Base-by-base conservation (phyloP, 2,888 invertebrate species). In the Platypus cylindrus region DNA sequence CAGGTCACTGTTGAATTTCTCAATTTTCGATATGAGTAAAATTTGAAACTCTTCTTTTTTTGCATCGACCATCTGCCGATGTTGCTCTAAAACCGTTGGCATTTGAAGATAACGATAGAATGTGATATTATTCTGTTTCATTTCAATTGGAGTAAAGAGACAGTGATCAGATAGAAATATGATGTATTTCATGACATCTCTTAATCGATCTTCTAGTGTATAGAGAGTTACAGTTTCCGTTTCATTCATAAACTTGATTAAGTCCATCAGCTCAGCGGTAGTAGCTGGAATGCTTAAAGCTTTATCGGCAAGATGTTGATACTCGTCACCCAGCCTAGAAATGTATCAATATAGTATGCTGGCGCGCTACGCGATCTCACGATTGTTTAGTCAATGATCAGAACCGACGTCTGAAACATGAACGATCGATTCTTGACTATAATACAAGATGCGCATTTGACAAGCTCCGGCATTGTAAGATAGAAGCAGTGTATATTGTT, bases 1-100 rank as follows among this genome's bases (percentile, higher is more conserved):
- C 47, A 95, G 59, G 50, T 91, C 89, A 7, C 84, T 79, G 16
- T 75, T 68, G 52, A 95, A 93, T 48, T 81, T 75, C 31, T 82
- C 73, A 32, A 90, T 83, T 30, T 79, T 77, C 13, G 69, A 75
- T 59, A 78, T 77, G 3, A 94, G 67, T 3, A 73, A 63, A 28
- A 82, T 81, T 62, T 94, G 86, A 58, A 86, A 94, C 54, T 94
- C 91, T 3, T 73, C 65, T 23, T 76, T 78, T 67, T 93, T 93
- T 40, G 77, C 74, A 8, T 78, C 79, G 18, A 87, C 73, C 42
- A 90, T 81, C 24, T 71, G 67, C 47, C 79, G 73, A 59, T 87
- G 80, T 47, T 93, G 84, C 40, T 86, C 81, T 45, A 94, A 75
- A 3, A 91, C 72, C 26, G 75, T 72, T 0, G 81, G 71, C 70